These are phyloP conservation scores for Mythimna pallens DNA, from an alignment of 2,888 invertebrate genomes.

Conservation along the genomic window DNA sequence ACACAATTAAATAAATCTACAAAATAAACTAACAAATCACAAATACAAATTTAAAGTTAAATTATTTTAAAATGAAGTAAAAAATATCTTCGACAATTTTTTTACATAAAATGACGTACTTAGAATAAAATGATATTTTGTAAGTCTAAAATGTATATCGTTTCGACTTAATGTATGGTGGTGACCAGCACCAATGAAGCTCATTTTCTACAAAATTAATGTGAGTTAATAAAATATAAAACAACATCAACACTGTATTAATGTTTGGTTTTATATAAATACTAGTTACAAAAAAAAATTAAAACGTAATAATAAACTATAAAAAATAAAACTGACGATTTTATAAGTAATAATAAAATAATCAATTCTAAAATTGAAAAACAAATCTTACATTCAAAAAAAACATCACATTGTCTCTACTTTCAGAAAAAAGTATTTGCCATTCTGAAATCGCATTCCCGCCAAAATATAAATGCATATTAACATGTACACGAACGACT, in stretches of 20 bases:
- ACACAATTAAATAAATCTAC: constrained; percentile 53
- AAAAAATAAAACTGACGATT: constrained; percentile 34
- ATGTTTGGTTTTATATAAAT: constrained; percentile 13
- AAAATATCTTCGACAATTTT: constrained; percentile 39
- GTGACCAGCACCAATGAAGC: constrained; percentile 73
- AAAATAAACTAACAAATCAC: constrained; percentile 56
- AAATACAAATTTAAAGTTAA: constrained; percentile 46
- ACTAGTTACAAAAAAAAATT: background rate
- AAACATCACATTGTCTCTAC: constrained; percentile 36
- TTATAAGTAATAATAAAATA: constrained; percentile 6
- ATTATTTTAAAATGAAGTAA: constrained; percentile 41
- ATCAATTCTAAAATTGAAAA: constrained; percentile 26
- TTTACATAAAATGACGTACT: constrained; percentile 38
- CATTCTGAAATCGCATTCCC: constrained; percentile 72
- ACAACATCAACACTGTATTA: constrained; percentile 29
- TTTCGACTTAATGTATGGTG: constrained; percentile 67
- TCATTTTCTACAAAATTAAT: constrained; percentile 42
- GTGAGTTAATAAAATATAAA: constrained; percentile 35
- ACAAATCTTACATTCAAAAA: constrained; percentile 28
- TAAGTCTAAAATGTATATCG: constrained; percentile 52
- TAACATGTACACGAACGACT: constrained; percentile 57
- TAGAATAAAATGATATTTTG: constrained; percentile 18
- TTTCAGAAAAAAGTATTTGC: constrained; percentile 40
- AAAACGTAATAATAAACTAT: constrained; percentile 23
- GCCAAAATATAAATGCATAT: constrained; percentile 76